phyloP scores from a whole-genome alignment of 2,113 vertebrate genomes.

The Clinocottus analis region DNA sequence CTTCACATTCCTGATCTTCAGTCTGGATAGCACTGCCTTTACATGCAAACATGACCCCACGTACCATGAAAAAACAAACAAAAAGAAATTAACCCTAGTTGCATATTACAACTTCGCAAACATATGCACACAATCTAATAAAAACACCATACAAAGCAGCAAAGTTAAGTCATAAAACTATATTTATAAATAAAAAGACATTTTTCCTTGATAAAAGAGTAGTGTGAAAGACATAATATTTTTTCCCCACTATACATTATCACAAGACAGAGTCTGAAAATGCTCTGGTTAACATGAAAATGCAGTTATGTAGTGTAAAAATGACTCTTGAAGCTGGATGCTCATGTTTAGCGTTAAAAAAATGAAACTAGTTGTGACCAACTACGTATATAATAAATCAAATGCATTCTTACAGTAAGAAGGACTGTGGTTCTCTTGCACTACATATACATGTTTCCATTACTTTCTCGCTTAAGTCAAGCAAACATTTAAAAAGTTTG shows the following conservation, averaged over 20 bases:
- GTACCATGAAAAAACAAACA: not conserved
- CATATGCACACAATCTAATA: not conserved
- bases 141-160: constrained; percentile 39
- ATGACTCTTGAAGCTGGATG: constrained; percentile 69
- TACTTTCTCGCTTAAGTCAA: constrained; percentile 70
- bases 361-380: constrained; percentile 72
- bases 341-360: constrained; percentile 66
- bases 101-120: not conserved
- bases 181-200: constrained; percentile 94
- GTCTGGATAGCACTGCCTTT: constrained; percentile 55
- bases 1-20: constrained; percentile 66
- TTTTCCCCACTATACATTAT: constrained; percentile 78
- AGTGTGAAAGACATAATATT: constrained; percentile 80
- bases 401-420: constrained; percentile 73
- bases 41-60: constrained; percentile 64
- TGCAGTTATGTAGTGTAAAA: constrained; percentile 69
- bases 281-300: constrained; percentile 72
- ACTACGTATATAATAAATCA: constrained; percentile 75
- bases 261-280: constrained; percentile 79
- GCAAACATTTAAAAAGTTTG: constrained; percentile 71
- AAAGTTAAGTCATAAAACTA: constrained; percentile 89
- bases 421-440: constrained; percentile 62
- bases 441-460: constrained; percentile 62
- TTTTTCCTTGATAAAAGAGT: constrained; percentile 79
- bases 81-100: not conserved